Percentiles rank a stretch among this genome's conserved stretches.
phyloP scores from a whole-genome alignment of 2,797 vertebrate genomes.

The Bufotes viridis region DNA sequence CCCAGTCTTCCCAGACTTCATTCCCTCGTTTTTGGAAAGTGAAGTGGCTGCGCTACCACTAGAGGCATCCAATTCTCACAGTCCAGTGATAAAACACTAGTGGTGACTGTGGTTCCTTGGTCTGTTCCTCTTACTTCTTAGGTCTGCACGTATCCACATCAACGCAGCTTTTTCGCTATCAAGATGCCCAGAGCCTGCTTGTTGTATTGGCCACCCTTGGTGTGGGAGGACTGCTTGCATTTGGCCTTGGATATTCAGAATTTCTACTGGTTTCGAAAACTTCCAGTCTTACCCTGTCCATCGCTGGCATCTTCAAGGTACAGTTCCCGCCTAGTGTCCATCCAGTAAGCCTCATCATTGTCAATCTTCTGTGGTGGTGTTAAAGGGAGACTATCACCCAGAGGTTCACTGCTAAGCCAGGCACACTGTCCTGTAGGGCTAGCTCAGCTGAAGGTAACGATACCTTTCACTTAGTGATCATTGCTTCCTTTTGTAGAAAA shows the following conservation, averaged over 20 bases:
- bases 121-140: constrained; percentile 59
- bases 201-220: constrained; percentile 80
- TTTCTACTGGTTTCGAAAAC: constrained; percentile 93
- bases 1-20: background rate
- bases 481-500: too few species aligned
- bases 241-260: constrained; percentile 93
- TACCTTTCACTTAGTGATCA: too few species aligned
- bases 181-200: constrained; percentile 78
- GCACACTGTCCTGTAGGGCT: too few species aligned
- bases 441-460: too few species aligned
- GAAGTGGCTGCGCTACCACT: background rate
- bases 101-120: background rate
- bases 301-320: constrained; percentile 97
- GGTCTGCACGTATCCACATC: constrained; percentile 85
- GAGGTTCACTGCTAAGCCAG: too few species aligned
- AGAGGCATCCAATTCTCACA: background rate
- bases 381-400: too few species aligned
- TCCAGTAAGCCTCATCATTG: background rate
- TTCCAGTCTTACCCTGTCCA: constrained; percentile 92
- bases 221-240: constrained; percentile 86
- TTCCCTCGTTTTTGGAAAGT: background rate
- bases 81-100: background rate
- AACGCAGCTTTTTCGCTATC: constrained; percentile 86
- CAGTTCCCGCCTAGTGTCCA: background rate
- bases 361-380: background rate